A percentile compares a stretch with the other conserved stretches of the same genome.
Evolutionary conservation across 1,140 invertebrate species (phyloP).

Genomic region (Papilio polyxenes): DNA sequence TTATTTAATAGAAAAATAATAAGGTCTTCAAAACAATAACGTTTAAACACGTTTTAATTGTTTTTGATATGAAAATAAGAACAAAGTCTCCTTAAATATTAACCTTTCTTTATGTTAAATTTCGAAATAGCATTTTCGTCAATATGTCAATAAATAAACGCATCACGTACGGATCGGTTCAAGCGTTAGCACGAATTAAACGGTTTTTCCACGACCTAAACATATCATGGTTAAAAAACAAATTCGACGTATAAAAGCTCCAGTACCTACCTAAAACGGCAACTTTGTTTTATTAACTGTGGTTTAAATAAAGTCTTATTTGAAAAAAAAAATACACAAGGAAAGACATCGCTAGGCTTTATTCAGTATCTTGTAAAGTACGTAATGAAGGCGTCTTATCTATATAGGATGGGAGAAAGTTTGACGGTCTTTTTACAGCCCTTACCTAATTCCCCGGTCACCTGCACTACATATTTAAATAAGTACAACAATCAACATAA

Average conservation of each 20-base stretch:
- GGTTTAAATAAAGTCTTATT: background rate
- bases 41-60: too few species aligned
- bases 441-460: conserved; percentile 36
- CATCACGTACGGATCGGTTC: conserved; percentile 12
- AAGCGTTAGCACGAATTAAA: background rate
- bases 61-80: too few species aligned
- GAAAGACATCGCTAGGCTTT: background rate
- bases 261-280: background rate
- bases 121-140: background rate
- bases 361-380: background rate
- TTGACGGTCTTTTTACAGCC: conserved; percentile 12
- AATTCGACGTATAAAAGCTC: background rate
- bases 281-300: background rate
- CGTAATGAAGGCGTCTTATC: conserved; percentile 12
- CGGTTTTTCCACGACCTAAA: background rate
- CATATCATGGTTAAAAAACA: background rate
- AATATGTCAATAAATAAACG: background rate
- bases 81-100: too few species aligned
- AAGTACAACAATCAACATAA: conserved; percentile 32
- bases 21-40: too few species aligned
- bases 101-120: background rate
- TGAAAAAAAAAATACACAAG: background rate
- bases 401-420: conserved; percentile 34
- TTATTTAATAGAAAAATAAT: too few species aligned
- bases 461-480: conserved; percentile 32